Conservation (phyloP, 2,113 vertebrate species). For the Gavialis gangeticus region DNA sequence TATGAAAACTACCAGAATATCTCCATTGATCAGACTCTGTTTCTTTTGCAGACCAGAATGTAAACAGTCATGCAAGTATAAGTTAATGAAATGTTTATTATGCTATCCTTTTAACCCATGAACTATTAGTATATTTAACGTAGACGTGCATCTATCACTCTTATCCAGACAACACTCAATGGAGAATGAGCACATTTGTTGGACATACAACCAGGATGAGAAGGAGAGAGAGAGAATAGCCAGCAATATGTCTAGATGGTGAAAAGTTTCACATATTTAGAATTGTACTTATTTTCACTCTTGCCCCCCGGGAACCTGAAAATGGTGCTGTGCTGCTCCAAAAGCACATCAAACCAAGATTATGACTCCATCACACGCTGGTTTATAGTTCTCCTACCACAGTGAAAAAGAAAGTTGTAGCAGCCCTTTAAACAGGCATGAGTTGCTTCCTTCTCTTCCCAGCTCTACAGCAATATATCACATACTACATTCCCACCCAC, state of each 20-base stretch:
- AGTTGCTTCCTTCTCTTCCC: background rate
- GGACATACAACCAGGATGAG: background rate
- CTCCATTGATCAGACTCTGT: conserved; percentile 67
- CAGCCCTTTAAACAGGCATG: background rate
- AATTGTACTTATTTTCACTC: background rate
- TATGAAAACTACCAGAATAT: conserved; percentile 59
- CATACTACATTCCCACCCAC: accelerated
- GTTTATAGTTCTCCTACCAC: background rate
- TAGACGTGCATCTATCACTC: conserved; percentile 46
- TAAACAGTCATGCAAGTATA: conserved; percentile 52
- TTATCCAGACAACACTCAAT: background rate
- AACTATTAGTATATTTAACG: conserved; percentile 35
- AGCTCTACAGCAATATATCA: background rate
- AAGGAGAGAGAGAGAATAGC: background rate
- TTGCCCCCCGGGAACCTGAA: accelerated
- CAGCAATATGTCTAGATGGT: background rate
- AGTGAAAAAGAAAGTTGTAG: background rate
- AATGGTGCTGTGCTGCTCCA: background rate
- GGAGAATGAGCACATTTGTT: conserved; percentile 9
- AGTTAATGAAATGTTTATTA: conserved; percentile 69
- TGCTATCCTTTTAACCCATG: conserved; percentile 67
- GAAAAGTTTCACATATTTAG: background rate
- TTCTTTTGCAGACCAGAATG: conserved; percentile 53
- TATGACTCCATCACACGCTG: background rate
- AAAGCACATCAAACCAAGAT: background rate